phyloP scores from a whole-genome alignment of 1,140 invertebrate genomes.

The Drosophila leontia region DNA sequence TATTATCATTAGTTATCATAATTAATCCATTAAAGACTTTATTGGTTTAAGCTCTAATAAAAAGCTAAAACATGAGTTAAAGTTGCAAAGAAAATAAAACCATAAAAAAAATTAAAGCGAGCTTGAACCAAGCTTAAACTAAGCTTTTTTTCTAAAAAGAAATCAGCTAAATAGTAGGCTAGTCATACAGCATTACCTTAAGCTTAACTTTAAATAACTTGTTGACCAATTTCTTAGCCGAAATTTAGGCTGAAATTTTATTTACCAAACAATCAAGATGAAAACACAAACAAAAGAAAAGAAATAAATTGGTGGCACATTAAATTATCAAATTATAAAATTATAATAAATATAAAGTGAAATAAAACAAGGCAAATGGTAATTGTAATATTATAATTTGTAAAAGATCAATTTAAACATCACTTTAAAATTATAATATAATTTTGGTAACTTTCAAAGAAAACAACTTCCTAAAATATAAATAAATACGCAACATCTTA shows the following conservation, averaged over 20 bases:
- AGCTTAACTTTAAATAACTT: background rate
- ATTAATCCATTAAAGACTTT: background rate
- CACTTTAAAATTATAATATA: too few relatives aligned
- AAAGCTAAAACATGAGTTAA: slow-evolving; percentile 6
- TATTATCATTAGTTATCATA: slow-evolving; percentile 9
- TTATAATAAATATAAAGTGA: too few relatives aligned
- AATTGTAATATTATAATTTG: too few relatives aligned
- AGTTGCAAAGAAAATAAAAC: background rate
- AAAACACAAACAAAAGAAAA: background rate
- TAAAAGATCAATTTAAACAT: too few relatives aligned
- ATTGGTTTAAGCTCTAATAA: slow-evolving; percentile 8
- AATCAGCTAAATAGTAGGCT: background rate
- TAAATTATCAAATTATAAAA: background rate
- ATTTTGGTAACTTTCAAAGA: too few relatives aligned
- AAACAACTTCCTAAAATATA: too few relatives aligned
- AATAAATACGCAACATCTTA: too few relatives aligned
- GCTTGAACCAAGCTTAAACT: background rate
- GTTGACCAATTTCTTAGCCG: background rate
- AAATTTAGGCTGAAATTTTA: background rate
- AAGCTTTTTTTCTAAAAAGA: background rate
- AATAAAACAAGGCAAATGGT: too few relatives aligned
- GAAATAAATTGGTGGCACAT: background rate
- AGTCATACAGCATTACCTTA: background rate
- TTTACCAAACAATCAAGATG: background rate
- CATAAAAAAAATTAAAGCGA: background rate